Evolutionary conservation across 2,113 vertebrate species (phyloP).

Genomic region (Psilopogon haemacephalus): DNA sequence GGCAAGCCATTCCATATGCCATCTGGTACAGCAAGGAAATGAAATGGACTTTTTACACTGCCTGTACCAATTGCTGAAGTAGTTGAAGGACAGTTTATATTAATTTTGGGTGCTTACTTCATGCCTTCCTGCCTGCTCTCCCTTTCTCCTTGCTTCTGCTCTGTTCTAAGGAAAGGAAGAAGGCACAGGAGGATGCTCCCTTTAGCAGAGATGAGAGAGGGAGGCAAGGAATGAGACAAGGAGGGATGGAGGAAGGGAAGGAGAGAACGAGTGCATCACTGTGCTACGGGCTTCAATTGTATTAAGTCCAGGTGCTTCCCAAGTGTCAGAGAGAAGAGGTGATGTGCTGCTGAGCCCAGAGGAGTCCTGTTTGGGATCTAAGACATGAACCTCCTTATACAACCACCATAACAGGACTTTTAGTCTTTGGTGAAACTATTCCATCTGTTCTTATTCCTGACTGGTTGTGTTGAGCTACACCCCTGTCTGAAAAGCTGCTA

Average conservation of each 20-base stretch:
- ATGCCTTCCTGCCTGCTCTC: neutral
- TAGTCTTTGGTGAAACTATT: neutral
- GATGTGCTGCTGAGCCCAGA: neutral
- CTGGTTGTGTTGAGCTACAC: neutral
- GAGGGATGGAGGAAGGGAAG: no score
- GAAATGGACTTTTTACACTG: neutral
- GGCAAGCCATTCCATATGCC: neutral
- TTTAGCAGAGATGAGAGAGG: neutral
- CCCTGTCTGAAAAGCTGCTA: constrained; percentile 8
- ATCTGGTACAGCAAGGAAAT: neutral
- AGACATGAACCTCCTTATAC: neutral
- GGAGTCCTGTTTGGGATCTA: neutral
- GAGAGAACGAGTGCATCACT: neutral
- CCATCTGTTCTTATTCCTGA: neutral
- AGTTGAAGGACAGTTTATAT: neutral
- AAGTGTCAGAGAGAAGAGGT: neutral
- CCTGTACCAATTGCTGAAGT: neutral
- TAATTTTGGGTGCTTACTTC: neutral
- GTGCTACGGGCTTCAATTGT: neutral
- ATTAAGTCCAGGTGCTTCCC: neutral
- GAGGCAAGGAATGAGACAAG: no score
- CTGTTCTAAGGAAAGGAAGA: neutral
- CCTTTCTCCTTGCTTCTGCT: neutral
- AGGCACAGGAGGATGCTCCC: rapidly evolving
- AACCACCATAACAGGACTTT: neutral